Evolutionary conservation across 2,888 invertebrate species (phyloP).

Genomic region (Leuctra nigra): DNA sequence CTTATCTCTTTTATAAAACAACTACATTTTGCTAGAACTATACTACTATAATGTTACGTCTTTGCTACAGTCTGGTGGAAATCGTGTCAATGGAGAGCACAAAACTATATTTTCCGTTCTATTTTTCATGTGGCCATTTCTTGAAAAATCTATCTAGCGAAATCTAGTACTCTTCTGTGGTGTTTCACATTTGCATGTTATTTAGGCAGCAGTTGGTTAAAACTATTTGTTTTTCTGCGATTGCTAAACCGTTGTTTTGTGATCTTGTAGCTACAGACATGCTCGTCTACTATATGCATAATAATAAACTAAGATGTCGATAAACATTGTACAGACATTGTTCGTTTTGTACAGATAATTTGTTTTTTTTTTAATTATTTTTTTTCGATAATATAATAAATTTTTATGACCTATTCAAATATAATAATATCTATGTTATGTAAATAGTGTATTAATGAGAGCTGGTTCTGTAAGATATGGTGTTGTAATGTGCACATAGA

Average conservation of each 20-base stretch:
- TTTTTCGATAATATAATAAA: conserved; percentile 23
- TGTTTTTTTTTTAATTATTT: conserved; percentile 33
- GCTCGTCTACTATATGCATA: no score
- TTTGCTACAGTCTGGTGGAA: neutral
- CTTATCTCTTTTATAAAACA: neutral
- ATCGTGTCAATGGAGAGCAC: conserved; percentile 22
- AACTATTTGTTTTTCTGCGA: neutral
- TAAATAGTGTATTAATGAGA: conserved; percentile 42
- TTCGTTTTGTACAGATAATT: conserved; percentile 35
- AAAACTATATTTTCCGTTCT: conserved; percentile 25
- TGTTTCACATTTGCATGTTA: conserved; percentile 16
- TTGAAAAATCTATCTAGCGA: conserved; percentile 27
- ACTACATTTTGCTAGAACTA: neutral
- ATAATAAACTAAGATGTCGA: no score
- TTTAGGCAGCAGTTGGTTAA: neutral
- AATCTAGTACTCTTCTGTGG: conserved; percentile 24
- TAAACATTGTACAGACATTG: conserved; percentile 32
- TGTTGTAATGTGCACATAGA: conserved; percentile 53
- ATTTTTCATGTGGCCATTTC: conserved; percentile 22
- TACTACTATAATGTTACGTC: neutral
- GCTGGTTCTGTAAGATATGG: conserved; percentile 48
- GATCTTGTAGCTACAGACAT: neutral
- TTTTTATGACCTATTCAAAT: conserved; percentile 12
- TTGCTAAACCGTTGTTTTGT: neutral
- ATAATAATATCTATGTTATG: conserved; percentile 29